Evolutionary conservation across 2,888 invertebrate genomes (phyloP), one percentile per base, ranked within the genome.

Genomic region (Eupithecia inturbata): DNA sequence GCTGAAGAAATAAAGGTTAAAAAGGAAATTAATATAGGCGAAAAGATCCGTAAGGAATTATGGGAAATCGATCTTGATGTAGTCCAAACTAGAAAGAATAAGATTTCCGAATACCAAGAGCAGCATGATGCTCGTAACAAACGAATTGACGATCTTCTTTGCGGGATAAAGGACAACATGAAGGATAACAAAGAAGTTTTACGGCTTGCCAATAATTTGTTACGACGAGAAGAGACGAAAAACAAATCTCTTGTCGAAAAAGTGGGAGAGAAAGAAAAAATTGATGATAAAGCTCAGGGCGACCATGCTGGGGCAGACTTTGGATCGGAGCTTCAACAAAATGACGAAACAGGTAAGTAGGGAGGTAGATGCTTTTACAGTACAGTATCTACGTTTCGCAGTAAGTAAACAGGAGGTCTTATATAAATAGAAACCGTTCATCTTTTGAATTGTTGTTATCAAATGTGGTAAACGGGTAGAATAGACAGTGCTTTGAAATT

Each of bases 121-220:
- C 85, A 86, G 75, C 89, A 92, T 79, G 62, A 82, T 31, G 88
- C 90, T 68, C 81, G 91, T 68, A 91, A 87, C 72, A 86, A 90
- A 67, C 87, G 89, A 49, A 93, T 94, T 41, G 87, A 91, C 72
- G 82, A 82, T 72, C 87, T 94, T 26, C 87, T 94, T n/a, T 82
- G 82, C 67, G 88, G 91, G 70, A 94, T 94, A 45, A 92, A 94
- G 82, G 91, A 89, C 71, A 92, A 91, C 76, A 93, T 93, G 93
- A 93, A 91, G 73, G 92, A 92, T 78, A 94, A 93, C 76, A 88
- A 91, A 80, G 93, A 94, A 71, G 93, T 94, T 6, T 80, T 92
- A 53, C 83, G 87, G 72, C 79, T 93, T 7, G 93, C 94, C 10
- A 89, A 94, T 80, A 93, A 86, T 78, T 82, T 94, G 73, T 78